Conservation (phyloP, 2,888 invertebrate species). For the Criorhina ranunculi region DNA sequence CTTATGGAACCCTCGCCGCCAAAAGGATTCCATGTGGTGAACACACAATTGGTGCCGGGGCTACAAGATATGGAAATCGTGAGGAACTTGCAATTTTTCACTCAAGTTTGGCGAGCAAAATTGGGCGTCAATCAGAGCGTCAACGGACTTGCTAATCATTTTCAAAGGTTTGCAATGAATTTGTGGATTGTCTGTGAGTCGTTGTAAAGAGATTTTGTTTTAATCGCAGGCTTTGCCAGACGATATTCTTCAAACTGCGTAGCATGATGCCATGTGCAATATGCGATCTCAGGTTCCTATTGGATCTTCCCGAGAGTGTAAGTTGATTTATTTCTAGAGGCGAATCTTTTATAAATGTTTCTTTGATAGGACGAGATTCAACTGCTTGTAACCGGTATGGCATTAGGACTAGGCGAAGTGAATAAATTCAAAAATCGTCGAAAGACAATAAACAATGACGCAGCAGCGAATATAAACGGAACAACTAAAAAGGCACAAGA, state of each 20-base stretch:
- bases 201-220: constrained; percentile 19
- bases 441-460: constrained; percentile 79
- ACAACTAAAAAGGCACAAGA: constrained; percentile 83
- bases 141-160: constrained; percentile 86
- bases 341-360: constrained; percentile 59
- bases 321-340: constrained; percentile 66
- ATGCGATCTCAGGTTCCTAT: constrained; percentile 91
- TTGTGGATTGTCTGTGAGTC: not conserved
- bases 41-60: constrained; percentile 91
- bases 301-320: constrained; percentile 94
- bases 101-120: constrained; percentile 91
- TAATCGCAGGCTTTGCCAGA: constrained; percentile 86
- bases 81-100: constrained; percentile 92
- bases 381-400: constrained; percentile 90
- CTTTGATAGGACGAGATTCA: constrained; percentile 87
- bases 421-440: constrained; percentile 85
- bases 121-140: constrained; percentile 85
- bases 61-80: constrained; percentile 88
- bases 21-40: constrained; percentile 91
- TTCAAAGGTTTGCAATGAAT: constrained; percentile 83
- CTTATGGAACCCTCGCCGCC: constrained; percentile 91
- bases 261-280: constrained; percentile 94
- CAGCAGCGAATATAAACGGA: constrained; percentile 64
- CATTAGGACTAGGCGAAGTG: constrained; percentile 89
- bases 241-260: constrained; percentile 94